These are phyloP conservation scores for Epizoanthus scotinus DNA, from an alignment of 92 coral and sea anemone genomes.

Conservation along the genomic window DNA sequence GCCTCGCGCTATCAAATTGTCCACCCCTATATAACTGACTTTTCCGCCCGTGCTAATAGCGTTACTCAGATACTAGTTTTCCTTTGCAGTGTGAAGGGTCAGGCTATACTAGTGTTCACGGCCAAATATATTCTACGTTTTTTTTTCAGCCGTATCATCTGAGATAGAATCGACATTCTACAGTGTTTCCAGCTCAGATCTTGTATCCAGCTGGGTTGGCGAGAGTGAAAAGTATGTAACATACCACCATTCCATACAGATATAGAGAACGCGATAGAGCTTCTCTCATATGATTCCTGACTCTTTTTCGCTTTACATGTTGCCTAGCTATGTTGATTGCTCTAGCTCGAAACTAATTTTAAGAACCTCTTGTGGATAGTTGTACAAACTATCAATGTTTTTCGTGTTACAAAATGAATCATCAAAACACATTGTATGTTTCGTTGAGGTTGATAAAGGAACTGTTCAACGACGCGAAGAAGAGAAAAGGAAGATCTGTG, in stretches of 20 bases:
- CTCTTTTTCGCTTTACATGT: too few relatives aligned
- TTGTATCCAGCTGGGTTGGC: constrained; percentile 98
- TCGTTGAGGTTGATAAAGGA: constrained; percentile 84
- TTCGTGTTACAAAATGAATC: neutral
- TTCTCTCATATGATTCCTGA: too few relatives aligned
- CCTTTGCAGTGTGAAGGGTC: too few relatives aligned
- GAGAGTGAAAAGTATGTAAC: constrained; percentile 93
- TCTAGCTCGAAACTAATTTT: too few relatives aligned
- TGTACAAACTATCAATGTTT: neutral
- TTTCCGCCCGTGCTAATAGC: neutral
- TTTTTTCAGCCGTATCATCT: constrained; percentile 85
- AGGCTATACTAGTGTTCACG: neutral
- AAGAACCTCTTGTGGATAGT: too few relatives aligned
- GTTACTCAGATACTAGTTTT: too few relatives aligned
- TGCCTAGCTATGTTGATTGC: too few relatives aligned
- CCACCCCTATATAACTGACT: neutral
- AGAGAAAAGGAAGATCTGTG: constrained; percentile 86
- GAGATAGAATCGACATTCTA: constrained; percentile 91
- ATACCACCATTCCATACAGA: too few relatives aligned
- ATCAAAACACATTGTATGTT: neutral
- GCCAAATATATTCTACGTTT: neutral
- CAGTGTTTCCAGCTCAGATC: constrained; percentile 96
- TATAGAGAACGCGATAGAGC: too few relatives aligned
- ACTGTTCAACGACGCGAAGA: constrained; percentile 85
- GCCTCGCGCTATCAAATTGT: neutral